Base-by-base conservation (phyloP, 2,797 vertebrate genomes). In the Pagetopsis macropterus region DNA sequence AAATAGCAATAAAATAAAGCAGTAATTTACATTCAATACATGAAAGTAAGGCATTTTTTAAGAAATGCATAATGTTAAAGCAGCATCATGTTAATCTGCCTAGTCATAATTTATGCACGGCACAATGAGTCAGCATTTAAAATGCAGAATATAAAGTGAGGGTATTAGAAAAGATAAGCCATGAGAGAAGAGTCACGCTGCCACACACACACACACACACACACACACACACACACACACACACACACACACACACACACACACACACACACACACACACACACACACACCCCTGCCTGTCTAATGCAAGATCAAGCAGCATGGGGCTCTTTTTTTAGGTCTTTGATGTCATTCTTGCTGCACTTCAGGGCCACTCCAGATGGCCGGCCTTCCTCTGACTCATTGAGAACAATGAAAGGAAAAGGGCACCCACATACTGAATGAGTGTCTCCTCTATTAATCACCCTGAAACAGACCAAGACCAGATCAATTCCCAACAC, bases 71-170 rank as follows among this genome's bases (percentile, higher is more conserved):
- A 27, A 54, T 50, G 17, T 44, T 49, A 14, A 14, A 55, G 50
- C 3, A 41, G 57, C 27, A 27, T 37, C 33, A 9, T 37, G 33
- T 37, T 9, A 37, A 19, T 66, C 15, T 70, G 58, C 55, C 5
- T 19, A 19, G 44, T 77, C 48, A 41, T 63, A 40, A 77, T 75
- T 27, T 64, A 73, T 82, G 44, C 60, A 72, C 44, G 65, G 46
- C 37, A 65, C 43, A 54, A n/a, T 77, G 78, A 87, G 51, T 81
- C 70, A 62, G 72, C 68, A 58, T 61, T 67, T 37, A n/a, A 55
- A 45, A 54, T 52, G 44, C 21, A 55, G 48, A 72, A 64, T 60
- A 60, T 67, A 8, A 63, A 65, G 33, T 71, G 33, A 61, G 2
- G 48, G 45, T 43, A 33, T 50, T 21, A 3, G 43, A 57, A 33